phyloP scores from a whole-genome alignment of 1,140 invertebrate genomes.

The Drosophila ficusphila region DNA sequence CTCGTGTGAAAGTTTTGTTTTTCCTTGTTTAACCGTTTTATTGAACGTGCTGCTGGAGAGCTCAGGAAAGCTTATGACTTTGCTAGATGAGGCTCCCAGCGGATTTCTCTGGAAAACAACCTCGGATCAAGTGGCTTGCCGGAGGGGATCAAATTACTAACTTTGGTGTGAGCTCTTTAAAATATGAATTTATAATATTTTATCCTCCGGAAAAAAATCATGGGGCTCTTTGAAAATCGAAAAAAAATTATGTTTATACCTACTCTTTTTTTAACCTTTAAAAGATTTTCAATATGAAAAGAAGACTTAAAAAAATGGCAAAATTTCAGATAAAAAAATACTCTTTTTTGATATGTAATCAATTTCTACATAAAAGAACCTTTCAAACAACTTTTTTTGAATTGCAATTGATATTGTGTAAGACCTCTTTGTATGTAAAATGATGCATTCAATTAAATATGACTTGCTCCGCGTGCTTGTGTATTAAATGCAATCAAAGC shows the following conservation, averaged over 20 bases:
- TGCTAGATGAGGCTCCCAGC: constrained; percentile 21
- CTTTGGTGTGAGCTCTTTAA: background rate
- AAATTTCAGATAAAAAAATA: too few species aligned
- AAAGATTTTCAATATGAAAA: too few species aligned
- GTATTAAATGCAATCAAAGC: background rate
- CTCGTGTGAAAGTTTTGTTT: constrained; percentile 43
- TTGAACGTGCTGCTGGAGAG: constrained; percentile 24
- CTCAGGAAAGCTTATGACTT: constrained; percentile 28
- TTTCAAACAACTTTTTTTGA: background rate
- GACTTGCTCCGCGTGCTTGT: background rate
- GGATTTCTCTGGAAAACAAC: constrained; percentile 29
- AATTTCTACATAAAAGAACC: too few species aligned
- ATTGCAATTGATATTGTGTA: too few species aligned
- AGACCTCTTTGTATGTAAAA: too few species aligned
- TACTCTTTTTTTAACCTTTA: too few species aligned
- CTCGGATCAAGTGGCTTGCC: constrained; percentile 22
- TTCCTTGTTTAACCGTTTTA: constrained; percentile 28
- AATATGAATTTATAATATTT: background rate
- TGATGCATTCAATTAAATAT: constrained; percentile 10
- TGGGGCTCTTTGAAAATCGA: too few species aligned
- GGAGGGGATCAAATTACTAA: background rate
- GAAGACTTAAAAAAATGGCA: too few species aligned
- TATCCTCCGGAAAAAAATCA: too few species aligned
- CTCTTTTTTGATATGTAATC: too few species aligned
- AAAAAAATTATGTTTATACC: too few species aligned